phyloP scores from a whole-genome alignment of 2,113 vertebrate species.

The Theristicus caerulescens region DNA sequence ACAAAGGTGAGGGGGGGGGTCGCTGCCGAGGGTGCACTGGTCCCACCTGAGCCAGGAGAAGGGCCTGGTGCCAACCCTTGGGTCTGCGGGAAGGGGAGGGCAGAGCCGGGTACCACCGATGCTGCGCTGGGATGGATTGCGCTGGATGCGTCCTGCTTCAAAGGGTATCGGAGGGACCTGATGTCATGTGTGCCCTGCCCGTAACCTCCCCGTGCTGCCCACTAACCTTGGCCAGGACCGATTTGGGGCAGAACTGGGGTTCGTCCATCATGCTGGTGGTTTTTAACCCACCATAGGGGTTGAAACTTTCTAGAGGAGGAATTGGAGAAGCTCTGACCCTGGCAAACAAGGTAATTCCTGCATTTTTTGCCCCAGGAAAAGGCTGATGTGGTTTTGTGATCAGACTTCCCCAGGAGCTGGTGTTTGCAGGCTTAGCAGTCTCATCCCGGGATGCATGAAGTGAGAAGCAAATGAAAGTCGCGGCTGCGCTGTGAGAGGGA shows the following conservation, averaged over 20 bases:
- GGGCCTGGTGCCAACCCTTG: background rate
- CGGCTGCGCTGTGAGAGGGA: fast-evolving
- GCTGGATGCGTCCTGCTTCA: background rate
- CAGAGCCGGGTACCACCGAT: fast-evolving
- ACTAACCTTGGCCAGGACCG: background rate
- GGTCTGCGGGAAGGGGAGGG: background rate
- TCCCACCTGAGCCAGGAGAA: background rate
- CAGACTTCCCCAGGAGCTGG: background rate
- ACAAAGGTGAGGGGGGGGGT: conserved; percentile 83
- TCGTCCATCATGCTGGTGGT: background rate
- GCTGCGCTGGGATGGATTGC: background rate
- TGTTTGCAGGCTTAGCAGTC: background rate
- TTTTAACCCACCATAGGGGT: background rate
- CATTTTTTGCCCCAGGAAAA: background rate
- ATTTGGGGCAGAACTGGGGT: background rate
- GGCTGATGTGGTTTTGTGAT: background rate
- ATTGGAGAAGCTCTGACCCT: fast-evolving
- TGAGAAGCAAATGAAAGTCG: background rate
- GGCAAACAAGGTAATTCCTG: background rate
- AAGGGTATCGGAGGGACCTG: fast-evolving
- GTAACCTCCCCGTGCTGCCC: background rate
- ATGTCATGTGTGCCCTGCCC: fast-evolving
- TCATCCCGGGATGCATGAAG: background rate
- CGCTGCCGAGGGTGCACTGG: fast-evolving
- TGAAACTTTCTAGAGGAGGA: background rate